Conservation (phyloP, 2,797 vertebrate genomes). For the Sus cebifrons region DNA sequence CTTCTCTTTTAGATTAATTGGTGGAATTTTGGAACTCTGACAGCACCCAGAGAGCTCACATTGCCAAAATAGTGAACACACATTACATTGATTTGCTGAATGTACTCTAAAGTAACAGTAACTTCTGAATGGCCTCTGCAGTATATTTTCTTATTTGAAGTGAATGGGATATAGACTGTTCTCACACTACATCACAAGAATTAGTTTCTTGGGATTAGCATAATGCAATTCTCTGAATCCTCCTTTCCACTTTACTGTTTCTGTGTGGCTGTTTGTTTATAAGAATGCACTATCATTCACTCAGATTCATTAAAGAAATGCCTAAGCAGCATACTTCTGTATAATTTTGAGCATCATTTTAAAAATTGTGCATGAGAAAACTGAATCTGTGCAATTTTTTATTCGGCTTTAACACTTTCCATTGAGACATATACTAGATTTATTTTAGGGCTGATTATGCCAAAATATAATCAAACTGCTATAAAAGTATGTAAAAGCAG, state of each 20-base stretch:
- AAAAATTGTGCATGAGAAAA: constrained; percentile 85
- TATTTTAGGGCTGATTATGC: constrained; percentile 87
- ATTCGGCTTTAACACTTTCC: constrained; percentile 86
- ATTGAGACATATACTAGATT: constrained; percentile 88
- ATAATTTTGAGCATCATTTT: constrained; percentile 89
- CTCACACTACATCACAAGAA: constrained; percentile 89
- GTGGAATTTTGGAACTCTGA: constrained; percentile 40
- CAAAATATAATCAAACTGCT: constrained; percentile 86
- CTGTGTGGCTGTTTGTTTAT: constrained; percentile 89
- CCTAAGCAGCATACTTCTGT: constrained; percentile 88
- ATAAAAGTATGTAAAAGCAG: constrained; percentile 86
- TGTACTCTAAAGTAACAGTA: constrained; percentile 78
- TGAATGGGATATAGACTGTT: constrained; percentile 79
- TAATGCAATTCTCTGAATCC: constrained; percentile 89
- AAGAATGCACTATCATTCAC: constrained; percentile 90
- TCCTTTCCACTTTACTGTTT: constrained; percentile 89
- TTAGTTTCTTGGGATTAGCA: constrained; percentile 91
- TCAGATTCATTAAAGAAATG: constrained; percentile 90
- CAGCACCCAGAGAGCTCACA: background rate
- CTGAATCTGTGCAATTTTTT: constrained; percentile 85
- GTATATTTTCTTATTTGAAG: constrained; percentile 88
- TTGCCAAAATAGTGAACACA: constrained; percentile 51
- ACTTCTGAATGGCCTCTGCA: constrained; percentile 87
- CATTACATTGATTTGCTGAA: constrained; percentile 80
- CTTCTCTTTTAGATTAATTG: background rate